A percentile compares a stretch with the other conserved stretches of the same genome.
phyloP scores from a whole-genome alignment of 2,113 vertebrate genomes.

The Columbina picui region DNA sequence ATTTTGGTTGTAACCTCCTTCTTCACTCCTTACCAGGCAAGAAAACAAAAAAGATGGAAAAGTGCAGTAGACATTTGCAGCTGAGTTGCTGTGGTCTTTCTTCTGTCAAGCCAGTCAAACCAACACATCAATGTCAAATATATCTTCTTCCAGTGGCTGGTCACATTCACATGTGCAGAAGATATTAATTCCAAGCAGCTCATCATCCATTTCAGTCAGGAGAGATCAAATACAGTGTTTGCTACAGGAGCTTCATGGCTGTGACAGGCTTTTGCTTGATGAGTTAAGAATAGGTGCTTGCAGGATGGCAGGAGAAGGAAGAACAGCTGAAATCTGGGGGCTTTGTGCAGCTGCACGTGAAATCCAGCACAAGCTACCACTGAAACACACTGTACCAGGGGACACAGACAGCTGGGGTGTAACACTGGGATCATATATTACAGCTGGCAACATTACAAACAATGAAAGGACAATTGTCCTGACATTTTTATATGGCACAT shows the following conservation, averaged over 20 bases:
- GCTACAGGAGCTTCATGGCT: background rate
- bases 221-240: background rate
- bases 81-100: background rate
- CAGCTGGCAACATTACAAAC: conserved; percentile 4
- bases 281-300: background rate
- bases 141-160: background rate
- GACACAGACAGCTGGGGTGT: background rate
- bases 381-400: background rate
- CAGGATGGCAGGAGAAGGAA: background rate
- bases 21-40: background rate
- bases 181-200: conserved; percentile 12
- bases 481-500: conserved; percentile 19
- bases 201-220: conserved; percentile 5
- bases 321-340: background rate
- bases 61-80: background rate
- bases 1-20: background rate
- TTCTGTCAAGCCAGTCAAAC: background rate
- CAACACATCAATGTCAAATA: background rate
- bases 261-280: background rate
- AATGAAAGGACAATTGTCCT: conserved; percentile 40
- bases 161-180: conserved; percentile 21
- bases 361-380: background rate
- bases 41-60: background rate
- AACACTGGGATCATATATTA: background rate
- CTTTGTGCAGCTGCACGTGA: background rate